Evolutionary conservation across 2,888 invertebrate species (phyloP), one percentile per base, ranked within the genome.

Genomic region (Cyclophora albipunctata): DNA sequence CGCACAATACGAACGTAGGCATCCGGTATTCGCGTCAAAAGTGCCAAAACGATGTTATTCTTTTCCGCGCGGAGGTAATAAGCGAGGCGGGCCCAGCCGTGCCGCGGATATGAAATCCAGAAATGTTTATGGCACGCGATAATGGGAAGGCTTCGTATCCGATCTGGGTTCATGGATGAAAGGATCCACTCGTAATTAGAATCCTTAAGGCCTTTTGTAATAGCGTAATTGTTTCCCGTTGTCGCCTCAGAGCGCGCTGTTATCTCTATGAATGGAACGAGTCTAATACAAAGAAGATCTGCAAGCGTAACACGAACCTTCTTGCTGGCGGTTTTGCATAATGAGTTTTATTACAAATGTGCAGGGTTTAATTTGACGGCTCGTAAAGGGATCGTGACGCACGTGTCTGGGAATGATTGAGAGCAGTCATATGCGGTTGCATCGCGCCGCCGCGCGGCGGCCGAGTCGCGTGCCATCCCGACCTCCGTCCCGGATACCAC

Each of bases 21-120:
- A 81, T 86, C 84, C 86, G 86, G 78, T 79, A 81, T 84, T 74
- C 81, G 79, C 84, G 84, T 87, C 87, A 86, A 82, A 86, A 87
- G 87, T 85, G 81, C 82, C 84, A 78, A 84, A 87, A 82, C 78
- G 80, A 81, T 84, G 87, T 86, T 86, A 86, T 86, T 85, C 84
- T 86, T 87, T 85, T 84, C 84, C 82, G 76, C 79, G 79, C 75
- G 75, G 78, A 81, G 84, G 83, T 84, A 87, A 87, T 86, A 87
- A 85, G 81, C 73, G 77, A 69, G 70, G 78, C 75, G 78, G 74
- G 69, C 74, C 81, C 75, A 75, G 73, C 78, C 80, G 81, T 81
- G 79, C 81, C 82, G 77, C 77, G 82, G 83, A 86, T 87, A 87
- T 86, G 82, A 84, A 86, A 87, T 81, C 78, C 82, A 81, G 77